Percentiles rank a stretch among this genome's conserved stretches.
phyloP scores from a whole-genome alignment of 2,113 vertebrate species.

The Equus quagga region DNA sequence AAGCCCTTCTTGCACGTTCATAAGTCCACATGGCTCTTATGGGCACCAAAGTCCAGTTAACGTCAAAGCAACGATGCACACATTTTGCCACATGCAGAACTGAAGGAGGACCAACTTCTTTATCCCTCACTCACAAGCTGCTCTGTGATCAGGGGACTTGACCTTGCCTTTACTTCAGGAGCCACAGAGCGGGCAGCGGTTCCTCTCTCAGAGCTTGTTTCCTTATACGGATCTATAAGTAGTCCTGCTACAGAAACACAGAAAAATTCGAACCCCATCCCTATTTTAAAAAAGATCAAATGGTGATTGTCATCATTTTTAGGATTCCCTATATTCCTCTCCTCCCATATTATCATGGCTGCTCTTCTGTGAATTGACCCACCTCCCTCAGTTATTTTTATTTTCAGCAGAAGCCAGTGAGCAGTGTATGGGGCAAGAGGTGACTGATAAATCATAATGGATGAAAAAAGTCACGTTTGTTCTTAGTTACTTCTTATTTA shows the following conservation, averaged over 20 bases:
- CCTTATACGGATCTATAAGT: not conserved
- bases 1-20: not conserved
- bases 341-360: not conserved
- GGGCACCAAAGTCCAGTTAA: not conserved
- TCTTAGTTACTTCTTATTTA: not conserved
- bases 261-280: not conserved
- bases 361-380: not conserved
- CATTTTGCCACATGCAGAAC: accelerated
- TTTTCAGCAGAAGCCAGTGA: not conserved
- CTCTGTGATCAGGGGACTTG: not conserved
- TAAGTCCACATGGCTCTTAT: not conserved
- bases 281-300: not conserved
- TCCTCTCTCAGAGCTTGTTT: not conserved
- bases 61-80: not conserved
- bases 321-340: not conserved
- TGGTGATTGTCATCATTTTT: not conserved
- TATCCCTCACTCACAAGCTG: not conserved
- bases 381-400: not conserved
- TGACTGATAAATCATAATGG: not conserved
- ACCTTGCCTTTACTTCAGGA: not conserved
- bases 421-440: not conserved
- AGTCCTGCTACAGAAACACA: not conserved
- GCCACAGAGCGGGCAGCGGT: not conserved
- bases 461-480: not conserved
- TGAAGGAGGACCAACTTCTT: not conserved